Conservation (phyloP, 2,888 invertebrate genomes). For the Caenorhabditis drosophilae region DNA sequence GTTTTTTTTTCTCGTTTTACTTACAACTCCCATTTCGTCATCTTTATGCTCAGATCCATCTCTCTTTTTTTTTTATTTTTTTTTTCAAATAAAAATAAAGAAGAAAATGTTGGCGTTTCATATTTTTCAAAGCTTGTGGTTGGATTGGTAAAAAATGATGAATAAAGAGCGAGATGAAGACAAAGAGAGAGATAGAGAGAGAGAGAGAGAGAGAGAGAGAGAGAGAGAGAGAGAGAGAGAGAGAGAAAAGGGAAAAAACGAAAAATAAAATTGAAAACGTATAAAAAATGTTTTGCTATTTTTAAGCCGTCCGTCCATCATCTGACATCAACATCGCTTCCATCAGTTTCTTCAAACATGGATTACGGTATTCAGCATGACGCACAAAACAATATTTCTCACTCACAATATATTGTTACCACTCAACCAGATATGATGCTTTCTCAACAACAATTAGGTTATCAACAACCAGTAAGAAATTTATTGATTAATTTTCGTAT, state of each 20-base stretch:
- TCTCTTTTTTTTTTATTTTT: too few relatives aligned
- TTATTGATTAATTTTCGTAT: not conserved
- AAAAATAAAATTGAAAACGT: not conserved
- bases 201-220: too few relatives aligned
- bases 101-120: too few relatives aligned
- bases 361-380: conserved; percentile 35
- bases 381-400: conserved; percentile 10
- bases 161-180: too few relatives aligned
- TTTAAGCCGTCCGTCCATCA: conserved; percentile 58
- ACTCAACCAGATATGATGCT: conserved; percentile 51
- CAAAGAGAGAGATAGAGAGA: too few relatives aligned
- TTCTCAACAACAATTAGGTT: conserved; percentile 20
- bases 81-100: too few relatives aligned
- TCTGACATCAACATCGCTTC: conserved; percentile 44
- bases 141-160: too few relatives aligned
- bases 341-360: conserved; percentile 46
- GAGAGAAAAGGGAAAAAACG: conserved; percentile 2
- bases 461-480: conserved; percentile 13
- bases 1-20: not conserved
- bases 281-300: too few relatives aligned
- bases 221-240: not conserved
- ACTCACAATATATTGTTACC: conserved; percentile 49
- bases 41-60: too few relatives aligned
- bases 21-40: too few relatives aligned
- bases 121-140: too few relatives aligned